These are phyloP conservation scores for Corythoichthys haematopterus DNA, from an alignment of 2,113 vertebrate genomes.

Conservation along the genomic window DNA sequence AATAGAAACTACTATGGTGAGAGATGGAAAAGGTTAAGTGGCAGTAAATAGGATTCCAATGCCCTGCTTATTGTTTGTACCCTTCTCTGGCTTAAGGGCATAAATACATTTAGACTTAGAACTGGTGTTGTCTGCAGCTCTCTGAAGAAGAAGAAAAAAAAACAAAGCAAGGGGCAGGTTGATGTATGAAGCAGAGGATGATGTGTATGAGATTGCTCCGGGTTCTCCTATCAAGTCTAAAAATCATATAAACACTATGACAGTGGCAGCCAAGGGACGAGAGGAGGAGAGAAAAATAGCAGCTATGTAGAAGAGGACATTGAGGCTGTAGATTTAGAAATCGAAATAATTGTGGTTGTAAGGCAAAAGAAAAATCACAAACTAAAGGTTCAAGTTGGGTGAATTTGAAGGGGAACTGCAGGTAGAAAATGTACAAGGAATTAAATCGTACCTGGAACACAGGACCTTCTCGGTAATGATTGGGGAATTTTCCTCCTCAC, in stretches of 20 bases:
- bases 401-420: too few species aligned
- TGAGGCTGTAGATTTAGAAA: not conserved
- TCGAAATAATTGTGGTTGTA: too few species aligned
- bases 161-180: constrained; percentile 43
- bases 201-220: constrained; percentile 54
- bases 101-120: constrained; percentile 40
- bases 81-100: constrained; percentile 34
- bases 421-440: too few species aligned
- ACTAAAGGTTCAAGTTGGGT: constrained; percentile 9
- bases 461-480: too few species aligned
- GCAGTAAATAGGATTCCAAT: constrained; percentile 33
- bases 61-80: constrained; percentile 30
- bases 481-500: too few species aligned
- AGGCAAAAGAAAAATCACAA: constrained; percentile 22
- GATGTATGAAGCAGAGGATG: constrained; percentile 55
- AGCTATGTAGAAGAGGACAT: constrained; percentile 12
- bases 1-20: not conserved
- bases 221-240: constrained; percentile 58
- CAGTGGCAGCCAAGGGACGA: constrained; percentile 19
- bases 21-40: constrained; percentile 2
- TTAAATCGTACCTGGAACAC: too few species aligned
- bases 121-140: constrained; percentile 46
- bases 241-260: constrained; percentile 57
- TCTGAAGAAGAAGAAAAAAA: constrained; percentile 40
- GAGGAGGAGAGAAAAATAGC: not conserved